Conservation (phyloP, 1,140 invertebrate species). For the Leptinotarsa undecemlineata region DNA sequence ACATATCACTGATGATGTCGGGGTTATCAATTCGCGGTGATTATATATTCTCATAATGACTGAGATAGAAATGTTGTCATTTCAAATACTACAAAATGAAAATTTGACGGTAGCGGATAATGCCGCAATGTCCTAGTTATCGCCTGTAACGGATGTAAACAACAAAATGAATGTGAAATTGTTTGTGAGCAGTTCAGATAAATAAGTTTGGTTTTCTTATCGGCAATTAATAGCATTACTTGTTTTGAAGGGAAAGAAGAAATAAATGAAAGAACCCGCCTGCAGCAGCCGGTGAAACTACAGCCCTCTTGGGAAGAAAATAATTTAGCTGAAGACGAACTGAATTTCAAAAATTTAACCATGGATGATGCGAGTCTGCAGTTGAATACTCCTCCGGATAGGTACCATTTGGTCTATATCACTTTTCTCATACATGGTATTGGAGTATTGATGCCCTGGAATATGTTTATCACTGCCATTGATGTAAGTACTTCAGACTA, state of each 20-base stretch:
- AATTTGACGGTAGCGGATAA: no score
- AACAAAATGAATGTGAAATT: no score
- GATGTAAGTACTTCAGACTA: slow-evolving; percentile 63
- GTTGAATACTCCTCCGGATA: slow-evolving; percentile 77
- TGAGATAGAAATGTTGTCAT: no score
- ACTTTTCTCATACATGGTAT: slow-evolving; percentile 95
- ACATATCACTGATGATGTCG: no score
- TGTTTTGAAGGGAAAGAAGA: not conserved
- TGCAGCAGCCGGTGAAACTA: slow-evolving; percentile 75
- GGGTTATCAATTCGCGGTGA: no score
- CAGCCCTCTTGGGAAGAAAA: slow-evolving; percentile 86
- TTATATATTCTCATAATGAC: no score
- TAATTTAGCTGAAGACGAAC: slow-evolving; percentile 79
- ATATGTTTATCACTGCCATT: slow-evolving; percentile 98
- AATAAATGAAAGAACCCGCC: slow-evolving; percentile 56
- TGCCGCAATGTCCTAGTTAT: no score
- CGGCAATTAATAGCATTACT: no score
- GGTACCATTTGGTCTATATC: slow-evolving; percentile 83
- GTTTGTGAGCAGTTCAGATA: no score
- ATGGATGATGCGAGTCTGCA: slow-evolving; percentile 74
- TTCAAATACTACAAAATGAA: no score
- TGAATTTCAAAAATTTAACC: slow-evolving; percentile 79
- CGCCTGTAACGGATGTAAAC: no score
- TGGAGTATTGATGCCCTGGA: slow-evolving; percentile 96
- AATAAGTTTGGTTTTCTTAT: no score